phyloP scores from a whole-genome alignment of 2,888 invertebrate genomes.

The Athetis lepigone region DNA sequence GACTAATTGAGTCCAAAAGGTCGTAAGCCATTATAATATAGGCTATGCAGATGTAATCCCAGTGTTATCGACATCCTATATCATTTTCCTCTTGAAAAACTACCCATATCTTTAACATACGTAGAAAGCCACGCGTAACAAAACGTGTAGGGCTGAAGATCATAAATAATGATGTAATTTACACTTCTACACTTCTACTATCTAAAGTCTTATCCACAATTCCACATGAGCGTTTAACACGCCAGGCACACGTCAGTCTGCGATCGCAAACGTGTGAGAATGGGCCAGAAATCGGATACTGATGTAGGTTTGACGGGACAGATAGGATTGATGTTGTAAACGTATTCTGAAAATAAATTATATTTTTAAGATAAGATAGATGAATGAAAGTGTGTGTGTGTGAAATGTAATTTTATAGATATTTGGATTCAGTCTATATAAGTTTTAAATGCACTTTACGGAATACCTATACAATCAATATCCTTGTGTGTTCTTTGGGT shows the following conservation, averaged over 20 bases:
- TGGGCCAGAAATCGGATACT: conserved; percentile 16
- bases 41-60: background rate
- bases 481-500: too few relatives aligned
- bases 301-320: conserved; percentile 29
- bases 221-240: background rate
- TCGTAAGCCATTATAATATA: background rate
- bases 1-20: background rate
- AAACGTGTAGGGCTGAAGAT: conserved; percentile 12
- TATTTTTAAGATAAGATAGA: background rate
- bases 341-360: background rate
- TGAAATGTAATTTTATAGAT: background rate
- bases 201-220: background rate
- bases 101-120: background rate
- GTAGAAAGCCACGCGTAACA: conserved; percentile 23
- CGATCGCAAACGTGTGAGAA: background rate
- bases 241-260: background rate
- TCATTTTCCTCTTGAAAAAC: conserved; percentile 1
- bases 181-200: background rate
- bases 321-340: conserved; percentile 8
- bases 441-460: too few relatives aligned
- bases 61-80: background rate
- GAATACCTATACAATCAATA: too few relatives aligned
- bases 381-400: background rate
- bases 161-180: conserved; percentile 32
- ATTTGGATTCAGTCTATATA: too few relatives aligned